Conservation (phyloP, 2,888 invertebrate species). For the Acleris literana region DNA sequence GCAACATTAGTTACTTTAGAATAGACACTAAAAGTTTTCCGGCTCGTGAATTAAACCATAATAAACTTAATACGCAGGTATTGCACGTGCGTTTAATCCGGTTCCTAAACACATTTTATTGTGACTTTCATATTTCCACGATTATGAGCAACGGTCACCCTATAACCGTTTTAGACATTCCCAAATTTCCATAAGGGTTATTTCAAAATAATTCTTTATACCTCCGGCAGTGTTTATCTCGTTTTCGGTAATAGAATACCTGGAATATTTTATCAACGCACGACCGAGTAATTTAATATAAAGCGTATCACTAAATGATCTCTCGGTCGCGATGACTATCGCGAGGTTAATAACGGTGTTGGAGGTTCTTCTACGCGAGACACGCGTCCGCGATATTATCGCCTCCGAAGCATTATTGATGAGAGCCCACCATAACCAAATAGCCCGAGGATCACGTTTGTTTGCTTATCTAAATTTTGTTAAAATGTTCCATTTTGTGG, state of each 20-base stretch:
- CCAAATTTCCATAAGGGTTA: slow-evolving; percentile 44
- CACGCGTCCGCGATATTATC: slow-evolving; percentile 80
- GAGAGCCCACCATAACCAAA: slow-evolving; percentile 77
- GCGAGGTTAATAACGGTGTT: slow-evolving; percentile 80
- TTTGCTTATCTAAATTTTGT: slow-evolving; percentile 75
- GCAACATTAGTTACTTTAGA: slow-evolving; percentile 8
- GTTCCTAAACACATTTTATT: slow-evolving; percentile 20
- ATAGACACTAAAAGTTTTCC: slow-evolving; percentile 19
- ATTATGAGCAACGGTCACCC: slow-evolving; percentile 35
- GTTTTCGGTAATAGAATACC: slow-evolving; percentile 82
- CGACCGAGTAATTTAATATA: slow-evolving; percentile 84
- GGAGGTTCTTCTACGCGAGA: slow-evolving; percentile 74
- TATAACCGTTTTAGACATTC: slow-evolving; percentile 47
- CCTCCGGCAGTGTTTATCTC: slow-evolving; percentile 74
- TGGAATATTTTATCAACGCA: slow-evolving; percentile 81
- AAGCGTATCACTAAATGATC: slow-evolving; percentile 83
- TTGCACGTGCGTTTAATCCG: slow-evolving; percentile 9
- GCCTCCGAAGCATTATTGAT: slow-evolving; percentile 79
- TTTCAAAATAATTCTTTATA: slow-evolving; percentile 59
- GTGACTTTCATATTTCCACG: slow-evolving; percentile 14
- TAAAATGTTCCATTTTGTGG: slow-evolving; percentile 65
- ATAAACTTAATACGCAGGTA: slow-evolving; percentile 14
- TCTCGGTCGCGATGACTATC: slow-evolving; percentile 77
- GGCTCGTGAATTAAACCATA: neutral
- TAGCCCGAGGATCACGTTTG: slow-evolving; percentile 79